Evolutionary conservation across 2,113 vertebrate species (phyloP).

Genomic region (Mola mola): DNA sequence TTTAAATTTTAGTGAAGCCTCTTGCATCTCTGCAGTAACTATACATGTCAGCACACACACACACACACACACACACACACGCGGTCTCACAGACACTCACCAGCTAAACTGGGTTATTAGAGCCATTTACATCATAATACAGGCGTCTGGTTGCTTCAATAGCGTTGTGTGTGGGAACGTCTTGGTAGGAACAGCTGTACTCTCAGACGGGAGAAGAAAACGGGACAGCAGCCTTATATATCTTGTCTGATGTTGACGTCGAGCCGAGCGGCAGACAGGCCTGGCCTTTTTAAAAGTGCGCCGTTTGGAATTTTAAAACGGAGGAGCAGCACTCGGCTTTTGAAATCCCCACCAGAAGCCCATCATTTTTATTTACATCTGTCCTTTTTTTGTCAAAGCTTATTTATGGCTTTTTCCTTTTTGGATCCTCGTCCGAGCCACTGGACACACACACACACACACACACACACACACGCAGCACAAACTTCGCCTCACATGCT

Average conservation of each 20-base stretch:
- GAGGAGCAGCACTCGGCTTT: neutral
- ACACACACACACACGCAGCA: neutral
- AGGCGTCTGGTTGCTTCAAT: conserved; percentile 77
- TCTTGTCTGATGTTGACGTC: conserved; percentile 50
- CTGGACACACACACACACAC: conserved; percentile 33
- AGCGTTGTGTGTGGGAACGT: conserved; percentile 80
- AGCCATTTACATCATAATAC: conserved; percentile 85
- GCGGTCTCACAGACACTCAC: conserved; percentile 54
- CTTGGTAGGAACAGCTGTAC: conserved; percentile 76
- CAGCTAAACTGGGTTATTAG: conserved; percentile 82
- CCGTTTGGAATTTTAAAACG: conserved; percentile 21
- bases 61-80: conserved; percentile 39
- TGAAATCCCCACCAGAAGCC: conserved; percentile 1
- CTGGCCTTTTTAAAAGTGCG: conserved; percentile 11
- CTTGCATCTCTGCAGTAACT: conserved; percentile 15
- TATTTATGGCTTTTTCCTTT: conserved; percentile 1
- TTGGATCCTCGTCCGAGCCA: neutral
- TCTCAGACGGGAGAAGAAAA: conserved; percentile 61
- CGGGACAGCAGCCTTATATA: conserved; percentile 48
- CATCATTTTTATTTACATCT: conserved; percentile 24
- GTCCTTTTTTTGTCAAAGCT: neutral
- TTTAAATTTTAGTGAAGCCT: conserved; percentile 5
- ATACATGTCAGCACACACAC: conserved; percentile 28
- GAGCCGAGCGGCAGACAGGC: conserved; percentile 23
- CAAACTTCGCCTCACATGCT: conserved; percentile 26